Percentiles rank a stretch among this genome's conserved stretches.
These are phyloP conservation scores for Drosophila virilis DNA, from an alignment of 1,140 invertebrate species.

Conservation along the genomic window DNA sequence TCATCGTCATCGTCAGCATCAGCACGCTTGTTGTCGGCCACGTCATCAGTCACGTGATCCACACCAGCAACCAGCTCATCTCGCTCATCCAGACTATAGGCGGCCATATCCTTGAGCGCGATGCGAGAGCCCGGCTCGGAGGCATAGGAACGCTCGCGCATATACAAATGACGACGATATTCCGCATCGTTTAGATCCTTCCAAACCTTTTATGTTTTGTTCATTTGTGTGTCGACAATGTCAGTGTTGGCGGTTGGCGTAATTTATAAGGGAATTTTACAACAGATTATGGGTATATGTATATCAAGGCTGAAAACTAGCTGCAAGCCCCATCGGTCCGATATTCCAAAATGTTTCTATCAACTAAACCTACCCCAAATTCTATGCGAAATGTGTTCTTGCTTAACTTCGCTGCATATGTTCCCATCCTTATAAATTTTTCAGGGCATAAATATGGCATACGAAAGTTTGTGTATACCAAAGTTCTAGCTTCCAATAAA, in stretches of 20 bases:
- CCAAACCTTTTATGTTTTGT: conserved; percentile 68
- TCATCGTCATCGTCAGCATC: conserved; percentile 58
- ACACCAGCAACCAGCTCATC: conserved; percentile 1
- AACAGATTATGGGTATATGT: conserved; percentile 52
- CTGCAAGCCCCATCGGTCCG: too few relatives aligned
- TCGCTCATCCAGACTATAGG: conserved; percentile 13
- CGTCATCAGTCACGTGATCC: background rate
- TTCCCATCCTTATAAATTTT: too few relatives aligned
- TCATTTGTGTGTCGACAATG: conserved; percentile 1
- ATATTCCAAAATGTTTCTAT: too few relatives aligned
- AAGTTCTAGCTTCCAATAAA: too few relatives aligned
- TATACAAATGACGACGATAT: conserved; percentile 80
- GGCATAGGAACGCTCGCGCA: conserved; percentile 81
- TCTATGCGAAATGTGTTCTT: too few relatives aligned
- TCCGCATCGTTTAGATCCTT: conserved; percentile 80
- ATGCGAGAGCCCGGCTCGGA: conserved; percentile 80
- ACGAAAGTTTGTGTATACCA: too few relatives aligned
- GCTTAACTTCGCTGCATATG: too few relatives aligned
- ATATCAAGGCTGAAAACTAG: conserved; percentile 4
- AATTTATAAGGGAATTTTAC: conserved; percentile 57
- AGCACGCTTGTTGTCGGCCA: background rate
- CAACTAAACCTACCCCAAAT: too few relatives aligned
- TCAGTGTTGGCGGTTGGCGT: conserved; percentile 1
- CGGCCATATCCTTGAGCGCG: conserved; percentile 57
- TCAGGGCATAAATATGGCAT: too few relatives aligned